phyloP scores from a whole-genome alignment of 1,140 invertebrate genomes.

The Eupeodes corollae region DNA sequence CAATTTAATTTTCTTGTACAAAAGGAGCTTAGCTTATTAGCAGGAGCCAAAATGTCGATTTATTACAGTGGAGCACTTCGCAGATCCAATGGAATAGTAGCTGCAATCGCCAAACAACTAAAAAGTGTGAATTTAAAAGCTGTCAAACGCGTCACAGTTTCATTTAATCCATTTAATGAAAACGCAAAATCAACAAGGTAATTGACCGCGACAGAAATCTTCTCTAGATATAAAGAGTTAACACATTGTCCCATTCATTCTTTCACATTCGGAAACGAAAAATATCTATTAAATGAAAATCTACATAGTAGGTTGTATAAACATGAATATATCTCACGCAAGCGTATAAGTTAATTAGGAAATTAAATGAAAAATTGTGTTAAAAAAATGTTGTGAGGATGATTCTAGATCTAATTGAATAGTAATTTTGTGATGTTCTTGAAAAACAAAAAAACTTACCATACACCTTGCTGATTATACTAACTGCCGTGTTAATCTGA shows the following conservation, averaged over 20 bases:
- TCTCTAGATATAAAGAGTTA: neutral
- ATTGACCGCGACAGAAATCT: constrained; percentile 7
- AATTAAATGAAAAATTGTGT: neutral
- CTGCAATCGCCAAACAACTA: constrained; percentile 56
- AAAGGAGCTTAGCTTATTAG: neutral
- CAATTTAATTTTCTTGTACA: neutral
- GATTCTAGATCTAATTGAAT: too few relatives aligned
- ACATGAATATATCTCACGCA: neutral
- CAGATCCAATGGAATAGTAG: constrained; percentile 50
- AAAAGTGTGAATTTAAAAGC: constrained; percentile 62
- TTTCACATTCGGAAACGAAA: too few relatives aligned
- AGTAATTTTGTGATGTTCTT: too few relatives aligned
- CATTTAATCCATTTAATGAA: constrained; percentile 73
- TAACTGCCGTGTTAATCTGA: constrained; percentile 44
- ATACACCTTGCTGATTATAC: constrained; percentile 48
- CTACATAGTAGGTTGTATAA: too few relatives aligned
- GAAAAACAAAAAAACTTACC: constrained; percentile 26
- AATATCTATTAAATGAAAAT: neutral
- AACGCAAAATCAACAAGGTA: constrained; percentile 60
- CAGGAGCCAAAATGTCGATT: constrained; percentile 46
- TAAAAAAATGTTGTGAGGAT: neutral
- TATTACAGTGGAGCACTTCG: constrained; percentile 51
- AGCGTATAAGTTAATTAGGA: neutral
- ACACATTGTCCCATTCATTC: neutral
- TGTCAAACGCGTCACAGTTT: constrained; percentile 61